A percentile compares a stretch with the other conserved stretches of the same genome.
Evolutionary conservation across 2,888 invertebrate genomes (phyloP).

Genomic region (Thereva unica): DNA sequence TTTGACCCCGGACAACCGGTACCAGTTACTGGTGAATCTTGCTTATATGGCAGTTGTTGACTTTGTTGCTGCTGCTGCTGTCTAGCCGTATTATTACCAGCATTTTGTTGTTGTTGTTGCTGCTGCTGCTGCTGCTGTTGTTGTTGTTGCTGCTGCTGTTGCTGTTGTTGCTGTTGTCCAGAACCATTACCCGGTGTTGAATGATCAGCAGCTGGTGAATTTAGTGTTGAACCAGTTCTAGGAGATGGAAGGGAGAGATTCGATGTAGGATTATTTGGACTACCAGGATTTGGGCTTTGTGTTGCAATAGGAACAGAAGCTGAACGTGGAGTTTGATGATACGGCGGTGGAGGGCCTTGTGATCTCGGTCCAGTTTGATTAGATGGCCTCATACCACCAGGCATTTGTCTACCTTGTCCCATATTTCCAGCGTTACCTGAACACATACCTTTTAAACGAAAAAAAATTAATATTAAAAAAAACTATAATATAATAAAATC

Average conservation of each 20-base stretch:
- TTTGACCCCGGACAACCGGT: too few species aligned
- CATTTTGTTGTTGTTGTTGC: conserved; percentile 17
- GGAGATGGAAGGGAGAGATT: conserved; percentile 76
- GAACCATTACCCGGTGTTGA: conserved; percentile 47
- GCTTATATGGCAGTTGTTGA: conserved; percentile 43
- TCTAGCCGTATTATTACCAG: too few species aligned
- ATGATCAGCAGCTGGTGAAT: conserved; percentile 70
- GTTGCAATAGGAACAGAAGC: conserved; percentile 75
- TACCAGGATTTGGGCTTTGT: conserved; percentile 73
- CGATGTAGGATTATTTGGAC: conserved; percentile 72
- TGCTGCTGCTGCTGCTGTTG: conserved; percentile 35
- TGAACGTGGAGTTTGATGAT: conserved; percentile 73
- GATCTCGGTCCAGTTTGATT: conserved; percentile 56
- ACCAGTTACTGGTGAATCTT: conserved; percentile 62
- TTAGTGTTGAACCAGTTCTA: conserved; percentile 66
- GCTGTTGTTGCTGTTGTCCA: conserved; percentile 49
- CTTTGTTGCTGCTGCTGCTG: conserved; percentile 10
- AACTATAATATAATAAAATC: background rate
- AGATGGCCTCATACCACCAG: conserved; percentile 42
- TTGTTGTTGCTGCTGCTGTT: conserved; percentile 51
- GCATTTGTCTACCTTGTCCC: conserved; percentile 38
- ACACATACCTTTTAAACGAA: conserved; percentile 18
- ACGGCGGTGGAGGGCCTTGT: conserved; percentile 79
- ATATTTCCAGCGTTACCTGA: conserved; percentile 4
- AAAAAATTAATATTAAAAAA: background rate